Evolutionary conservation across 2,888 invertebrate genomes (phyloP).

Genomic region (Drosophila conformis): DNA sequence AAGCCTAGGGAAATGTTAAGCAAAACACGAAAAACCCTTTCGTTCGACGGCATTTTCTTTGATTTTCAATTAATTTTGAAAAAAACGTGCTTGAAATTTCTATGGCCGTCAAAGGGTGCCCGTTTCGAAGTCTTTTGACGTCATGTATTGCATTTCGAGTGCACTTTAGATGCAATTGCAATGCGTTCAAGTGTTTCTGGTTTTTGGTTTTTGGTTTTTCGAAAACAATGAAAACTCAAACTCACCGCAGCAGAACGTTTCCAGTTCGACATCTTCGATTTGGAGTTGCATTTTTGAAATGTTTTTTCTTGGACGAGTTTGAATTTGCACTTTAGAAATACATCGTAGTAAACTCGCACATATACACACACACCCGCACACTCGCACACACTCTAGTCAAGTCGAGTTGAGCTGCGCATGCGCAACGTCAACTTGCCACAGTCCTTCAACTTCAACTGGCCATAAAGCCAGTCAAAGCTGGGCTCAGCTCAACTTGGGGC

Average conservation of each 20-base stretch:
- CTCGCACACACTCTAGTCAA: constrained; percentile 5
- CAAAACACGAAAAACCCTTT: constrained; percentile 17
- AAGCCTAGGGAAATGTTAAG: background rate
- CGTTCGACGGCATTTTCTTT: constrained; percentile 41
- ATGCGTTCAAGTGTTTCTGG: constrained; percentile 24
- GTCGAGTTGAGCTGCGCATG: constrained; percentile 52
- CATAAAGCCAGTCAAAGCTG: constrained; percentile 56
- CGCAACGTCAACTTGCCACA: constrained; percentile 75
- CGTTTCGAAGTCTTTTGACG: background rate
- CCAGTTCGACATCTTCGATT: constrained; percentile 82
- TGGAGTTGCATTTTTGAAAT: constrained; percentile 63
- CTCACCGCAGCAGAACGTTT: constrained; percentile 84
- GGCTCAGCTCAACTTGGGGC: constrained; percentile 55
- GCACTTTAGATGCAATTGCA: constrained; percentile 39
- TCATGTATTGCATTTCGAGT: constrained; percentile 16
- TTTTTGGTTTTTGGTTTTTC: constrained; percentile 23
- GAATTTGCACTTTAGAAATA: constrained; percentile 18
- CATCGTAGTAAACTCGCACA: constrained; percentile 6
- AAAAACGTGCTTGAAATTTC: constrained; percentile 22
- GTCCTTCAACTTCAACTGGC: constrained; percentile 77
- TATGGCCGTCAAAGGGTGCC: constrained; percentile 1
- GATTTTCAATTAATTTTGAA: constrained; percentile 25
- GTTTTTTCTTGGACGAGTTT: background rate
- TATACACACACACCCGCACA: background rate
- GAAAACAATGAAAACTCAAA: constrained; percentile 18